phyloP scores from a whole-genome alignment of 1,140 invertebrate species.

The Bombus cullumanus region DNA sequence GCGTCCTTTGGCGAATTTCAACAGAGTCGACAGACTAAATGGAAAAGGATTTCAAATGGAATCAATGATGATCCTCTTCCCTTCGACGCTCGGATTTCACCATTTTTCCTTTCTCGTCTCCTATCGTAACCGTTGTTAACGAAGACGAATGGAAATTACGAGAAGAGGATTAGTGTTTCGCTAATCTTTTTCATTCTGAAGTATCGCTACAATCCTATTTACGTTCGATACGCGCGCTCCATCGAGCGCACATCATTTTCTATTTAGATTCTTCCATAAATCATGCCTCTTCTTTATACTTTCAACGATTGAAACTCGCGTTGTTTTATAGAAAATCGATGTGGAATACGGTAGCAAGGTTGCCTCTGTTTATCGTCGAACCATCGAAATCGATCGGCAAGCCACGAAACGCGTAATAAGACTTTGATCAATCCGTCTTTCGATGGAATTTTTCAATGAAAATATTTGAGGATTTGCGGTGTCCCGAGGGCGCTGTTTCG shows the following conservation, averaged over 20 bases:
- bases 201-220: background rate
- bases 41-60: slow-evolving; percentile 9
- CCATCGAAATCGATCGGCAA: background rate
- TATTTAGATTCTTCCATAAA: slow-evolving; percentile 2
- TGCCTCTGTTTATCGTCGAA: background rate
- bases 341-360: background rate
- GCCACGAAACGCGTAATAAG: background rate
- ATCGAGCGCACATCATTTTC: no score
- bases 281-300: background rate
- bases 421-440: background rate
- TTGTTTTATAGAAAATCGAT: background rate
- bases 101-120: no score
- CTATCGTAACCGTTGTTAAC: background rate
- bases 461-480: background rate
- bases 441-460: background rate
- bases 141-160: background rate
- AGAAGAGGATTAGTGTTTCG: background rate
- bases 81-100: no score
- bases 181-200: slow-evolving; percentile 1
- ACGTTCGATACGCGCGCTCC: background rate
- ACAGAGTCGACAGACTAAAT: slow-evolving; percentile 8
- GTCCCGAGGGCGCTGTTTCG: background rate
- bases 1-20: background rate
- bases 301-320: slow-evolving; percentile 9
- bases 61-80: background rate